Conservation (phyloP, 1,140 invertebrate genomes). For the Metaphire vulgaris region DNA sequence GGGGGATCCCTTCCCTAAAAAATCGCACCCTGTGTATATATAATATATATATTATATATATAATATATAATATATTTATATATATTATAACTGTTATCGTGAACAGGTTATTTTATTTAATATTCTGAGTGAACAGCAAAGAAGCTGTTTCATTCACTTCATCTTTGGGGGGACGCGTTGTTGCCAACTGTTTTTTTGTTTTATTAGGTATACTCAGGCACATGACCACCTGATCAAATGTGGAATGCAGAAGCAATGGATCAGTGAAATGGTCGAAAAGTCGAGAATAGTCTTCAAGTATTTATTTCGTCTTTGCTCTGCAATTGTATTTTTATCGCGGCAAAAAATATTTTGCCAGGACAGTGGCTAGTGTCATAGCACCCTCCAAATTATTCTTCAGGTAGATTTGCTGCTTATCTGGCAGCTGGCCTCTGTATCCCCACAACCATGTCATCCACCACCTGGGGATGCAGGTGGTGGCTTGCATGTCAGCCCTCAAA, state of each 20-base stretch:
- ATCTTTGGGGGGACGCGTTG: too few relatives aligned
- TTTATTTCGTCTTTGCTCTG: constrained; percentile 34
- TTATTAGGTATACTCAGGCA: constrained; percentile 56
- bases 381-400: not conserved
- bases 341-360: not conserved
- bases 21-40: too few relatives aligned
- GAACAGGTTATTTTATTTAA: too few relatives aligned
- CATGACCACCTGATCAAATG: constrained; percentile 61
- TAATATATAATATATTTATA: too few relatives aligned
- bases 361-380: not conserved
- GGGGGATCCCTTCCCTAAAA: too few relatives aligned
- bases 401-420: not conserved
- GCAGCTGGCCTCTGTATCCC: not conserved
- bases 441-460: not conserved
- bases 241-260: constrained; percentile 58
- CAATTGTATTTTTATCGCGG: not conserved
- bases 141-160: too few relatives aligned
- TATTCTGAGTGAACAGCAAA: too few relatives aligned
- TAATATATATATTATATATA: too few relatives aligned
- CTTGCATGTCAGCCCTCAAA: too few relatives aligned
- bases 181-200: too few relatives aligned
- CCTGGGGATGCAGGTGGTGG: not conserved
- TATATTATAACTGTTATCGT: too few relatives aligned
- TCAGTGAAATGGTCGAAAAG: constrained; percentile 56
- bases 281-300: constrained; percentile 52